These are phyloP conservation scores for Teleopsis dalmanni DNA, from an alignment of 1,140 invertebrate species.

Conservation along the genomic window DNA sequence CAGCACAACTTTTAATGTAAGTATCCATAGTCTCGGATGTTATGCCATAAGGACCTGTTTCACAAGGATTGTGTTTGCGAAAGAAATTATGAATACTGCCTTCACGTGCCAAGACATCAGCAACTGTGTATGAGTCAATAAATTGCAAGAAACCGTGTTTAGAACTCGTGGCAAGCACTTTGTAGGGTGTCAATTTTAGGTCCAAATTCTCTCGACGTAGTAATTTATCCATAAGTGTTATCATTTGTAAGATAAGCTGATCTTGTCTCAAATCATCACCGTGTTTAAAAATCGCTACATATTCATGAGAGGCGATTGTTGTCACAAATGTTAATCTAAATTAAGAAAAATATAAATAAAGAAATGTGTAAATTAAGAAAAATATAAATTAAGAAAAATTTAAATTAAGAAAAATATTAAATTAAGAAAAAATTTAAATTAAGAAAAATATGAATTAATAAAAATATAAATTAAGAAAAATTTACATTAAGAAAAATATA, in stretches of 20 bases:
- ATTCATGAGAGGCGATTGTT: constrained; percentile 71
- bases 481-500: too few relatives aligned
- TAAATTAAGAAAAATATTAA: too few relatives aligned
- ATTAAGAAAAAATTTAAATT: too few relatives aligned
- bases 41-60: constrained; percentile 84
- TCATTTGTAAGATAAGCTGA: constrained; percentile 95
- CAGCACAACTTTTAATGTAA: constrained; percentile 94
- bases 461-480: too few relatives aligned
- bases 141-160: constrained; percentile 97
- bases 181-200: constrained; percentile 91
- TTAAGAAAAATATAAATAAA: background rate
- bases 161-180: constrained; percentile 84
- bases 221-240: constrained; percentile 96
- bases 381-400: too few relatives aligned
- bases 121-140: constrained; percentile 89
- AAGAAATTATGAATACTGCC: constrained; percentile 88
- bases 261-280: constrained; percentile 99
- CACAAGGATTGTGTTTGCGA: constrained; percentile 78
- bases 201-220: constrained; percentile 89
- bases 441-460: too few relatives aligned
- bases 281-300: constrained; percentile 96
- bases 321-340: constrained; percentile 67
- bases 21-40: constrained; percentile 93
- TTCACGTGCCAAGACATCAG: constrained; percentile 81
- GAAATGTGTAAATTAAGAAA: too few relatives aligned